These are phyloP conservation scores for Tadarida brasiliensis DNA, from an alignment of 2,797 vertebrate genomes.

Conservation along the genomic window DNA sequence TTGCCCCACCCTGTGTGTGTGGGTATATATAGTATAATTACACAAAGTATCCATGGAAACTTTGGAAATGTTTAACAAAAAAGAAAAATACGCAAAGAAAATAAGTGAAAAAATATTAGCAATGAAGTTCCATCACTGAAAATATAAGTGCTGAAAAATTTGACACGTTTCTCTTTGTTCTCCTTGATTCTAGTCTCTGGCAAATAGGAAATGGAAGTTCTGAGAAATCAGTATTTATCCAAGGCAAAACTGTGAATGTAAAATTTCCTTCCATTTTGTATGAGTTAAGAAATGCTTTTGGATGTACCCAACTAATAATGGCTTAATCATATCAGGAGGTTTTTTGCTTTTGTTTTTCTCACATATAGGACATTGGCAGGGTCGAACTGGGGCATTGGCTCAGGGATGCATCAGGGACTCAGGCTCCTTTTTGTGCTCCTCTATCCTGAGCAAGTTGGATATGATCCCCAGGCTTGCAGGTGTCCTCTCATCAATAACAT, in stretches of 20 bases:
- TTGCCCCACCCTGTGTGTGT: not conserved
- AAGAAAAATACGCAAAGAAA: not conserved
- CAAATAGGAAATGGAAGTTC: not conserved
- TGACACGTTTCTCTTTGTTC: not conserved
- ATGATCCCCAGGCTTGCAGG: not conserved
- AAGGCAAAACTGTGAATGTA: not conserved
- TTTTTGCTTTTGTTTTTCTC: not conserved
- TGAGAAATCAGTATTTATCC: not conserved
- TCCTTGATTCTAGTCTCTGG: not conserved
- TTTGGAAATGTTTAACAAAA: not conserved
- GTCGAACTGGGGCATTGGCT: not conserved
- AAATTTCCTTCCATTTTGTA: not conserved
- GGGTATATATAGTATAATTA: not conserved
- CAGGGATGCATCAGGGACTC: not conserved
- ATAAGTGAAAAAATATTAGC: not conserved
- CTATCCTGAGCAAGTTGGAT: not conserved
- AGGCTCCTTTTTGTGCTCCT: not conserved
- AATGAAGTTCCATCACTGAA: not conserved
- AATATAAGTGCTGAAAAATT: not conserved
- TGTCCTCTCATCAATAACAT: not conserved
- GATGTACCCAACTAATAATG: not conserved
- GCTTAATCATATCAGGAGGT: not conserved
- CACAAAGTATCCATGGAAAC: not conserved
- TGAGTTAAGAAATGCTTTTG: not conserved
- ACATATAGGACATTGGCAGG: not conserved